phyloP scores from a whole-genome alignment of 2,888 invertebrate species.

The Nudaria mundana region DNA sequence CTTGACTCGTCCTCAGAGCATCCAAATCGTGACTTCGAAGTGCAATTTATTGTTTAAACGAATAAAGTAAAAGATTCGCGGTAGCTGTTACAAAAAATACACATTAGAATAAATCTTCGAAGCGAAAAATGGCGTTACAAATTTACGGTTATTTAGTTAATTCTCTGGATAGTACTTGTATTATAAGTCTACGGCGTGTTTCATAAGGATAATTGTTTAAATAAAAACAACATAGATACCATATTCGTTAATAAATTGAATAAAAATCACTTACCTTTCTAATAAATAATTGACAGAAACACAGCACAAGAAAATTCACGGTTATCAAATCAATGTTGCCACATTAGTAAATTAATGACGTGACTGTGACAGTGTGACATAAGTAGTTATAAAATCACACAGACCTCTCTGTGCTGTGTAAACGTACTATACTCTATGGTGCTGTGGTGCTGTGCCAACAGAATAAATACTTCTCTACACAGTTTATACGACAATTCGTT shows the following conservation, averaged over 20 bases:
- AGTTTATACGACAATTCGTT: too few species aligned
- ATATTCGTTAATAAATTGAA: slow-evolving; percentile 28
- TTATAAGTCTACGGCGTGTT: neutral
- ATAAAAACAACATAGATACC: slow-evolving; percentile 10
- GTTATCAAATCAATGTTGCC: slow-evolving; percentile 30
- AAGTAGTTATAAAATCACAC: too few species aligned
- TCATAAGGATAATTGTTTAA: slow-evolving; percentile 2
- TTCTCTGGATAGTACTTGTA: slow-evolving; percentile 10
- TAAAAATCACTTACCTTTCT: slow-evolving; percentile 69
- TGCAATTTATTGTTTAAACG: too few species aligned
- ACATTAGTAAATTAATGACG: too few species aligned
- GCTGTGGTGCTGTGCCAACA: too few species aligned
- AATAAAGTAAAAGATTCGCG: too few species aligned
- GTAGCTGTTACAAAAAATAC: slow-evolving; percentile 49
- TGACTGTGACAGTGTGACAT: too few species aligned
- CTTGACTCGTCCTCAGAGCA: too few species aligned
- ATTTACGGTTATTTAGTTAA: slow-evolving; percentile 49
- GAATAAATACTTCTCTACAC: too few species aligned
- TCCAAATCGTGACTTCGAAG: slow-evolving; percentile 9
- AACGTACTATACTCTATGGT: too few species aligned
- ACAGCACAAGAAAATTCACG: slow-evolving; percentile 71
- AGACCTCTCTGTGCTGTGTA: too few species aligned
- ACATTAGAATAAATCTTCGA: slow-evolving; percentile 57
- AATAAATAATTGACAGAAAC: slow-evolving; percentile 67
- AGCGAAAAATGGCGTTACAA: slow-evolving; percentile 75